Base-by-base conservation (phyloP, 2,888 invertebrate genomes). In the Dasysyrphus albostriatus region DNA sequence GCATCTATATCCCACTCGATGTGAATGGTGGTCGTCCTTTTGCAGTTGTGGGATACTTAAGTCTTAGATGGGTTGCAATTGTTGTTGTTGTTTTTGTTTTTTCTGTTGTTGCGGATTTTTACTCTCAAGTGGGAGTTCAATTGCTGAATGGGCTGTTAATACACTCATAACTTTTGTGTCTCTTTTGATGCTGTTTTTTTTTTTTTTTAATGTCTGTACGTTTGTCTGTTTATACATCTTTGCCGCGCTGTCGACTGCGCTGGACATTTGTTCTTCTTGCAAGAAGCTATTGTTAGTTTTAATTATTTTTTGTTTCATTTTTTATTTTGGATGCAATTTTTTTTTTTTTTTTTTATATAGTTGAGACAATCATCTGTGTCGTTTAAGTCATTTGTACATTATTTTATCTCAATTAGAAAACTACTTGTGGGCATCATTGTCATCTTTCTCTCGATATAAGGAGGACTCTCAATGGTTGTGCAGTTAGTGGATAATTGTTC, bases 351-450 rank as follows among this genome's bases (percentile, higher is more conserved):
- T 8, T 12, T 51, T 37, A 0, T 59, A 42, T 24, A 24, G 19
- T 24, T 37, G 75, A 65, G 65, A 80, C 83, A 79, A 81, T 84
- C 72, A 67, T 80, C 76, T 67, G 10, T 59, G 72, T 81, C 80
- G 51, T 81, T 84, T 76, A 76, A 81, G 75, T 72, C 80, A 69
- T 84, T 76, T 84, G 67, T 51, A 76, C 72, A 76, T 81, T 72
- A 61, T 61, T 84, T 76, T 81, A 61, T 84, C 80, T 84, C 81
- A 84, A 84, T 84, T 84, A 81, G 81, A 59, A 59, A 81, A 76
- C 72, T 67, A 81, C 84, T 76, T 81, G 84, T 59, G 81, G 84
- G 54, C 76, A 80, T 84, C 61, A 69, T 59, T 75, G 75, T 77
- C 69, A 69, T 63, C 63, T 54, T 47, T 47, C 29, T 56, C 39